Base-by-base conservation (phyloP, 2,797 vertebrate genomes). In the Florisuga fusca region DNA sequence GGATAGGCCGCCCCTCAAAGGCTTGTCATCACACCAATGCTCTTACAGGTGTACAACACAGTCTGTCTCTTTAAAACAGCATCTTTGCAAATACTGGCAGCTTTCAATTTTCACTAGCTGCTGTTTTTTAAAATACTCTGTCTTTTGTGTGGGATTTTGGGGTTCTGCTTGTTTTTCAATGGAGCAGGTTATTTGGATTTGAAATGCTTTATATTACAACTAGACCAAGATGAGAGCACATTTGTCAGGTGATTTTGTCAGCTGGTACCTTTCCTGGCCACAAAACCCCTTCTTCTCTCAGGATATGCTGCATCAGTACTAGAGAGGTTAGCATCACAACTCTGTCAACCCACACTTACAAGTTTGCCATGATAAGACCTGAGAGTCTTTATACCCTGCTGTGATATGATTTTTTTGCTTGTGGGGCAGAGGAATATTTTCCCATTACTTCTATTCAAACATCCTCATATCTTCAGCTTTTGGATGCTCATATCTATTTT, bases 231-330 rank as follows among this genome's bases (percentile, higher is more conserved):
- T 22, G 43, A 68, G 46, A 72, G 59, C 12, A 45, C 27, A 12
- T 76, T 91, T 89, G 51, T 71, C 75, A 67, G 78, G 75, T 43
- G 48, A 29, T 75, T 36, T 92, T 41, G 25, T 36, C 63, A 84
- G 87, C 55, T 54, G 63, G 53, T 90, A 84, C 75, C 57, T 89
- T 50, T 87, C 92, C 90, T 89, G 90, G 76, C 18, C 67, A 41
- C 78, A 6, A 45, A 41, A 27, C 26, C 38, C 38, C 38, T 81
- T 25, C 67, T 88, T 68, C 63, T 87, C 69, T 73, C 48, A 45
- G 36, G 81, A 85, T 63, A 67, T 59, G 81, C 59, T 83, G 21
- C 74, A 71, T 57, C 11, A 23, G 67, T 71, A 26, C 20, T 17
- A 34, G 61, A 63, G 61, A 51, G 50, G 22, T 48, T 53, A 69